phyloP scores from a whole-genome alignment of 2,797 vertebrate species.

The Lepus oiostolus region DNA sequence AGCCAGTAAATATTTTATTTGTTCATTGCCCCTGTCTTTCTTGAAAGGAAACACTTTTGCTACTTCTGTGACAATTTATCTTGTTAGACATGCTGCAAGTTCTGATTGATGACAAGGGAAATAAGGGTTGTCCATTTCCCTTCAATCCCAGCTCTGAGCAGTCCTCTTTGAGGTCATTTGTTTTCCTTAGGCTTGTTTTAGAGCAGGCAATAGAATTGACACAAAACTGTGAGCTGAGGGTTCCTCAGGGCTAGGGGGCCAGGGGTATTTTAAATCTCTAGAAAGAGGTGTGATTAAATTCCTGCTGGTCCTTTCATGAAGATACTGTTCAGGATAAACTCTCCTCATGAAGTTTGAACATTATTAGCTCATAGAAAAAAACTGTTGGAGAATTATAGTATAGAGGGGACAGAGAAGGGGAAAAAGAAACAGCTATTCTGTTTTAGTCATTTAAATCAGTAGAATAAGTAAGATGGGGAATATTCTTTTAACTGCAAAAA shows the following conservation, averaged over 20 bases:
- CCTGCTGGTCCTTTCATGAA: conserved; percentile 32
- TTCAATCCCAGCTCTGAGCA: neutral
- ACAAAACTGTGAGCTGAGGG: conserved; percentile 11
- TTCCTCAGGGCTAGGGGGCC: neutral
- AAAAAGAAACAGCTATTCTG: neutral
- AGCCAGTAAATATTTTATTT: conserved; percentile 74
- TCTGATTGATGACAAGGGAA: neutral
- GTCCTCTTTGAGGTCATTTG: neutral
- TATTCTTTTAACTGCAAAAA: neutral
- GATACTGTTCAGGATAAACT: conserved; percentile 40
- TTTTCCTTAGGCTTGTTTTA: conserved; percentile 63
- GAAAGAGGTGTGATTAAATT: conserved; percentile 56
- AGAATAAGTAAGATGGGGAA: neutral
- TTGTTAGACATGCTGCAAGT: neutral
- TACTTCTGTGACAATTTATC: conserved; percentile 44
- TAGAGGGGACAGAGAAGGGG: neutral
- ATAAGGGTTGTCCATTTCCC: neutral
- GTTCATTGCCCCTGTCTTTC: conserved; percentile 47
- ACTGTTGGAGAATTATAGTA: conserved; percentile 23
- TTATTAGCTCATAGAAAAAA: conserved; percentile 64
- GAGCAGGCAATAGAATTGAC: conserved; percentile 24
- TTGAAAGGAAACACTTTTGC: conserved; percentile 21
- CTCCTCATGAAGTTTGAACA: conserved; percentile 52
- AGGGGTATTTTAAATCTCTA: conserved; percentile 50
- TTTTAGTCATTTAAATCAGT: conserved; percentile 31